These are phyloP conservation scores for Drosophila bifasciata DNA, from an alignment of 1,140 invertebrate genomes.

Conservation along the genomic window DNA sequence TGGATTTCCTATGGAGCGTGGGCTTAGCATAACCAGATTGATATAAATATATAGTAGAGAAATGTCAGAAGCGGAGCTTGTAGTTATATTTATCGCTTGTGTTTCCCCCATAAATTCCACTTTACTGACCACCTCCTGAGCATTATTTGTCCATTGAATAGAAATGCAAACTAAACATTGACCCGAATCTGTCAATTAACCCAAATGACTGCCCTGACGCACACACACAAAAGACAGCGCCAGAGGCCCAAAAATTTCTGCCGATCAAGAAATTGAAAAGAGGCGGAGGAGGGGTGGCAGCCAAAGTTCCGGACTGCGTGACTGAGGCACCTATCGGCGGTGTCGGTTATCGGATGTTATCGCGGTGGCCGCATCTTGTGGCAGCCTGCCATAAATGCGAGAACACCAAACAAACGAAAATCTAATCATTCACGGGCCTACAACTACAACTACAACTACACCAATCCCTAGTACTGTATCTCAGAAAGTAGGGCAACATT, in stretches of 20 bases:
- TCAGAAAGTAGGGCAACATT: conserved; percentile 71
- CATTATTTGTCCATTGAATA: conserved; percentile 33
- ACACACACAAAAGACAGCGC: conserved; percentile 9
- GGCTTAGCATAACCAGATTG: no score
- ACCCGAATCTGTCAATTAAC: conserved; percentile 73
- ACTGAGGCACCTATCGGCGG: conserved; percentile 46
- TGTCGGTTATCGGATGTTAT: conserved; percentile 34
- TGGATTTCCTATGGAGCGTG: no score
- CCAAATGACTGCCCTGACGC: conserved; percentile 36
- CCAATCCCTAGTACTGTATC: conserved; percentile 36
- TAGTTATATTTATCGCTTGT: no score
- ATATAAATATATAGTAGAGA: no score
- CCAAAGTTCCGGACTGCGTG: conserved; percentile 22
- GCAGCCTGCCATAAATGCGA: conserved; percentile 14
- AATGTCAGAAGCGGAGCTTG: no score
- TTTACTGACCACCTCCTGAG: neutral
- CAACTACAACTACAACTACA: conserved; percentile 8
- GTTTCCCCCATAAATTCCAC: no score
- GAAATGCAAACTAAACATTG: conserved; percentile 76
- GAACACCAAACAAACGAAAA: conserved; percentile 30
- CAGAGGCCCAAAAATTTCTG: no score
- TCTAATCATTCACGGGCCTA: conserved; percentile 43
- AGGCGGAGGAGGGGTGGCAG: neutral
- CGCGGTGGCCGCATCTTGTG: conserved; percentile 54
- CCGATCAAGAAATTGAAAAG: conserved; percentile 20